Base-by-base conservation (phyloP, 2,113 vertebrate species). In the Chitala chitala region DNA sequence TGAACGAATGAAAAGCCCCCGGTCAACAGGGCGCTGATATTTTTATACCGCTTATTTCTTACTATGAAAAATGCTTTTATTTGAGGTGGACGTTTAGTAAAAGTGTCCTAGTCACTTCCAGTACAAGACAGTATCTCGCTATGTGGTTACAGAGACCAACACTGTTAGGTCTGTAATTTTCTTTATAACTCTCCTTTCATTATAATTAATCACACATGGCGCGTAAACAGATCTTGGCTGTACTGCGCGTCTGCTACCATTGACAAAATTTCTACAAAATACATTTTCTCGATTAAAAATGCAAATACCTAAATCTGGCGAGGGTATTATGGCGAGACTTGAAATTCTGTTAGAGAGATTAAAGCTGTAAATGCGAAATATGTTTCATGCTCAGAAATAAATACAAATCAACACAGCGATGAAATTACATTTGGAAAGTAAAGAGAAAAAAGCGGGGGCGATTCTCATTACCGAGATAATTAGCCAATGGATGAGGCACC, bases 21-120 rank as follows among this genome's bases (percentile, higher is more conserved):
- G 82, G 58, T 80, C 75, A 26, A 46, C 78, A 79, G 80, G 83
- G 79, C 73, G 74, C 83, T 83, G 81, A 77, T 44, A 44, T 44
- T 53, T 42, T 5, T 56, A 26, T 54, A 56, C 65, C 64, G 63
- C 76, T 82, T n/a, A 75, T 82, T 81, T 83, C 53, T 77, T 58
- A 55, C 26, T 72, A 42, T 56, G 46, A 29, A 33, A 42, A 24
- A 17, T 54, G 63, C 69, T 44, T 17, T 33, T n/a, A 48, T 63
- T 10, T 38, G 26, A 40, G 29, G 24, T 48, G 2, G 29, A 13
- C 36, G 12, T 4, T 26, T 40, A 20, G 8, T 50, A 54, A 31
- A 10, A 38, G 40, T 50, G 46, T 22, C 7, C 5, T 17, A 31
- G 42, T 12, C 42, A 73, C 56, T 63, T 46, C 53, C 50, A 42